Evolutionary conservation across 1,140 invertebrate genomes (phyloP), one percentile per base, ranked within the genome.

Genomic region (Sesamia nonagrioides): DNA sequence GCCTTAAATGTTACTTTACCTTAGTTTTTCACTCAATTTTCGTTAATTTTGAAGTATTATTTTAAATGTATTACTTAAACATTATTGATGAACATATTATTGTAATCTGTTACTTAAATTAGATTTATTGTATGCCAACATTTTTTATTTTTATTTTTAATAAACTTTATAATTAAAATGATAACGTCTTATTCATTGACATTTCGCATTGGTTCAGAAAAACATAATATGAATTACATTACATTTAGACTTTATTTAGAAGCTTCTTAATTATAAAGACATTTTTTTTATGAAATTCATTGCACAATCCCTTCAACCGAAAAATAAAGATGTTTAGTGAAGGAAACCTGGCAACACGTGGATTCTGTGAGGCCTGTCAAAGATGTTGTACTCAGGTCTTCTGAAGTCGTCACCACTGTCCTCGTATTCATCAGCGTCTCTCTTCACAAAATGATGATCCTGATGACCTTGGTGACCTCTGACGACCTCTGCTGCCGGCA

Each of bases 21-120:
- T 2, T 15, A 52, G 50, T 17, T 52, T 54, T 45, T 48, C n/a
- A 63, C 35, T 50, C n/a, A 72, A 56, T 40, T 56, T 72, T 61
- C 66, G 54, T 60, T 72, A 69, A 63, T 56, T 56, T 52, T 60
- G 17, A 56, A 80, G 33, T 75, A 37, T 75, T 76, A 77, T 79
- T 69, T 42, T 73, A 35, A 58, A 40, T 61, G 42, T 78, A 74
- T 82, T 81, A 84, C 63, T 83, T 76, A 80, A 75, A 66, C 84
- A 89, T 89, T 90, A 90, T 90, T 84, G 89, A 87, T 90, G 89
- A 86, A 91, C 85, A 91, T 91, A 91, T 90, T 91, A 89, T 89
- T 89, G 83, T 86, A 85, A 87, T 83, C 82, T 88, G 88, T 91
- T 91, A 88, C 83, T 89, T 91, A 87, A 82, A 79, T 84, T n/a